These are phyloP conservation scores for Eidolon dupreanum DNA, from an alignment of 2,797 vertebrate genomes.

Conservation along the genomic window DNA sequence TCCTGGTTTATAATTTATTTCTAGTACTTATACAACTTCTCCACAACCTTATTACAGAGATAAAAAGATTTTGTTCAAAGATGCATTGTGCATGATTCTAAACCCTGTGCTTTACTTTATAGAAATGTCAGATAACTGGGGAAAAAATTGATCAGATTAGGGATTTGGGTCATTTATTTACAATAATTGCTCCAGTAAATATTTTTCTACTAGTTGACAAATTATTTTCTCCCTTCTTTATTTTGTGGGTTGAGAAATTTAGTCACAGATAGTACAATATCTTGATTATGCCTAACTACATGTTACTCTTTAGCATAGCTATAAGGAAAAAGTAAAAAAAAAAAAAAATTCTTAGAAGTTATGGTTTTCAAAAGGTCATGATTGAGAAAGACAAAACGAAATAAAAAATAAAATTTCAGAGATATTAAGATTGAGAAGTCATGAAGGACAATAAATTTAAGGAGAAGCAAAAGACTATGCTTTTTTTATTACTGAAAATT, in stretches of 20 bases:
- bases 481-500: not conserved
- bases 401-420: not conserved
- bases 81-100: not conserved
- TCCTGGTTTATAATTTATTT: not conserved
- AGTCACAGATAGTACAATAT: not conserved
- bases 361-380: not conserved
- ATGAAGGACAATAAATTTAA: not conserved
- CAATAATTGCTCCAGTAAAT: not conserved
- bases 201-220: not conserved
- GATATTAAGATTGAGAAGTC: not conserved
- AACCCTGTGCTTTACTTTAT: not conserved
- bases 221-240: not conserved
- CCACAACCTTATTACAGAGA: not conserved
- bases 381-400: not conserved
- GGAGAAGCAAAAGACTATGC: fast-evolving
- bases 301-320: not conserved
- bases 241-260: not conserved
- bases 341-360: not conserved
- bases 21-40: not conserved
- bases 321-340: not conserved
- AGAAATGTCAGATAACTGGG: not conserved
- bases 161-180: not conserved
- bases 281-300: not conserved
- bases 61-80: not conserved
- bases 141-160: not conserved